Evolutionary conservation across 2,888 invertebrate genomes (phyloP).

Genomic region (Eupithecia subfuscata): DNA sequence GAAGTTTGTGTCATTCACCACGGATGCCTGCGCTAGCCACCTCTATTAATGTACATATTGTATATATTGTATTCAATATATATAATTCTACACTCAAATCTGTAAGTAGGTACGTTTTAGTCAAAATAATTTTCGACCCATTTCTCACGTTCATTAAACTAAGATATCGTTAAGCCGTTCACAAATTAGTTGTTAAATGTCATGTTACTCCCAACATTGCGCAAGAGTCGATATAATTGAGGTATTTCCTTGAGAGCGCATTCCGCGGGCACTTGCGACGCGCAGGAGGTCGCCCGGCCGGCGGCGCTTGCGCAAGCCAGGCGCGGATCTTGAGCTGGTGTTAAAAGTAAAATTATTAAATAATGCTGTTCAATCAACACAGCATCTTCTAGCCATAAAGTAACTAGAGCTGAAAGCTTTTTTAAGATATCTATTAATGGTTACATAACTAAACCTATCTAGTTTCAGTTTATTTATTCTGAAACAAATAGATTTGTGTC

Average conservation of each 20-base stretch:
- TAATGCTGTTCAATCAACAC: background rate
- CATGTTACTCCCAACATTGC: background rate
- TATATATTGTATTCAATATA: no score
- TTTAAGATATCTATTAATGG: background rate
- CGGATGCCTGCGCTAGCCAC: no score
- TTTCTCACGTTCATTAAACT: conserved; percentile 1
- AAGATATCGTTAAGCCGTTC: background rate
- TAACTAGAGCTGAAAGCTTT: background rate
- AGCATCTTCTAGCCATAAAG: background rate
- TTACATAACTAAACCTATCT: no score
- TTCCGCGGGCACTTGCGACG: conserved; percentile 2
- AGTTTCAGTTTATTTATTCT: background rate
- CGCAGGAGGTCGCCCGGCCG: conserved; percentile 22
- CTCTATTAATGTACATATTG: no score
- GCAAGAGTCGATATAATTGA: background rate
- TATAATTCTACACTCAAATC: no score
- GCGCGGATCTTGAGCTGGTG: conserved; percentile 8
- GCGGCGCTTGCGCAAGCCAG: conserved; percentile 23
- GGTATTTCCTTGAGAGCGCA: conserved; percentile 18
- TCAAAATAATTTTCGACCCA: background rate
- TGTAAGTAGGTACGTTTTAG: no score
- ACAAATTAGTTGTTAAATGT: conserved; percentile 1
- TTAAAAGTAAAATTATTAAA: background rate
- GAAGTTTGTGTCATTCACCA: no score
- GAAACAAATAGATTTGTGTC: background rate